Percentiles rank a stretch among this genome's conserved stretches.
These are phyloP conservation scores for Ecliptopera silaceata DNA, from an alignment of 2,888 invertebrate species.

Conservation along the genomic window DNA sequence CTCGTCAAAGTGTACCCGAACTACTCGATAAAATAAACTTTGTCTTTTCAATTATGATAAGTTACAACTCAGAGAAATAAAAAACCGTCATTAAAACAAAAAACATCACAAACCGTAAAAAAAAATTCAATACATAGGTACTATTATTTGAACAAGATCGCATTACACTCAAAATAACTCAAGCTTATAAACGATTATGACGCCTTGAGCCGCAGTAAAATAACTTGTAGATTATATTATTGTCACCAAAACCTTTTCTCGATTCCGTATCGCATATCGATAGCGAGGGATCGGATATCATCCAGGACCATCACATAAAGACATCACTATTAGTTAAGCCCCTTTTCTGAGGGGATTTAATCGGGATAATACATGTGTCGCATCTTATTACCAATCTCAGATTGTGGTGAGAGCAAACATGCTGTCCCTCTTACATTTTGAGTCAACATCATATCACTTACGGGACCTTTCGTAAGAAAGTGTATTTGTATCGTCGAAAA, in stretches of 20 bases:
- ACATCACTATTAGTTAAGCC: conserved; percentile 75
- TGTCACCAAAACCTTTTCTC: conserved; percentile 29
- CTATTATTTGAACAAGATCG: conserved; percentile 17
- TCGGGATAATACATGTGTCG: conserved; percentile 80
- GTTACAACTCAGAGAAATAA: background rate
- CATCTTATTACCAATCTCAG: conserved; percentile 81
- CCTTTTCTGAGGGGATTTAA: conserved; percentile 73
- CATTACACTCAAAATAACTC: conserved; percentile 12
- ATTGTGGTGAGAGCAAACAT: conserved; percentile 76
- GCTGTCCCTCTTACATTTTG: conserved; percentile 59
- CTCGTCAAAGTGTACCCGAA: background rate
- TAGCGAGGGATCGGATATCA: conserved; percentile 38
- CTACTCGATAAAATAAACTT: background rate
- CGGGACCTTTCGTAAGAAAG: conserved; percentile 63
- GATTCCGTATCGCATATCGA: conserved; percentile 41
- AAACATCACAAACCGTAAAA: background rate
- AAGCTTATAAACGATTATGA: conserved; percentile 21
- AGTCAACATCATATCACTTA: conserved; percentile 79
- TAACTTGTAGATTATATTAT: conserved; percentile 29
- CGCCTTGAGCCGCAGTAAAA: conserved; percentile 13
- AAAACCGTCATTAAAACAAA: background rate
- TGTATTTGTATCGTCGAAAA: conserved; percentile 70
- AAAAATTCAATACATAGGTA: conserved; percentile 1
- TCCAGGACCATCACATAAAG: conserved; percentile 48
- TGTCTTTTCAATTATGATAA: background rate